Evolutionary conservation across 2,113 vertebrate genomes (phyloP), one percentile per base, ranked within the genome.

Genomic region (Smithornis capensis): DNA sequence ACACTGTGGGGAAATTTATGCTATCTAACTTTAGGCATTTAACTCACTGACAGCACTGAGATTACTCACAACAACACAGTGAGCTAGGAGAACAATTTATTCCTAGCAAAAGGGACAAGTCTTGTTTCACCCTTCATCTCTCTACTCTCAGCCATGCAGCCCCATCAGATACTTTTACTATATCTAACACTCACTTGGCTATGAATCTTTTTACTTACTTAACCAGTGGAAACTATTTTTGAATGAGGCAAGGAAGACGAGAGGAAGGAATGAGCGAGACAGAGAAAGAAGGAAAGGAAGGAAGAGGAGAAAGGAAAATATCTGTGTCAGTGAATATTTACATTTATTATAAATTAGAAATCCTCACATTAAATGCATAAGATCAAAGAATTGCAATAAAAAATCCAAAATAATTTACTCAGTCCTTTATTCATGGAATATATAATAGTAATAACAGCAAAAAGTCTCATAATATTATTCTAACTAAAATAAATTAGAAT

Each of bases 21-120:
- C 27, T 35, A 24, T 33, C 38, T 52, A 35, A 78, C 87, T 95
- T 60, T 23, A 73, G 55, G 49, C 55, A 78, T 56, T 73, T 47
- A 74, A 60, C 50, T 78, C 50, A 23, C 53, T 60, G 89, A 56
- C 68, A 90, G 73, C 45, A 62, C 60, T 87, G 53, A 29, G 40
- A 60, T 2, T 14, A 75, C 29, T 80, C 67, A 86, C 0, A 0
- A 86, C 0, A 0, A 47, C 38, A 59, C 0, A 45, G 38, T 25
- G 35, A 95, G 44, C 3, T 80, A 71, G 83, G 45, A 6, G 17
- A 89, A 86, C 29, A 56, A 38, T 70, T 82, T 55, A 79, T 79
- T 83, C 35, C 80, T 12, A 50, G 71, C 14, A 86, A 80, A 86
- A 71, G 19, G 35, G 35, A 63, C 28, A 37, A 71, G 29, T 4